Conservation (phyloP, 1,140 invertebrate species). For the Battus philenor region DNA sequence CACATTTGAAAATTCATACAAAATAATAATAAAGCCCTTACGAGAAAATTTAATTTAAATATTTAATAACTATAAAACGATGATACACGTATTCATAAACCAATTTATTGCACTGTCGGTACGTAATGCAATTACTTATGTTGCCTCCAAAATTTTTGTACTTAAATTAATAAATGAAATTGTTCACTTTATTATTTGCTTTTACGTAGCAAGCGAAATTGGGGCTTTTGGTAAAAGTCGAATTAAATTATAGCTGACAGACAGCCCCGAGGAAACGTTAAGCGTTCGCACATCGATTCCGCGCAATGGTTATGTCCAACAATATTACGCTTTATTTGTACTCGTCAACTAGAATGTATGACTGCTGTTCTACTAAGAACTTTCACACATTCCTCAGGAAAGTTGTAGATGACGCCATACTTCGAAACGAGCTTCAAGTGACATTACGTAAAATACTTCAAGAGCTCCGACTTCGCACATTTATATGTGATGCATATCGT, state of each 20-base stretch:
- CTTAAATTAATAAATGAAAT: slow-evolving; percentile 15
- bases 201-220: slow-evolving; percentile 9
- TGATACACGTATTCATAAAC: no score
- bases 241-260: slow-evolving; percentile 16
- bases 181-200: slow-evolving; percentile 13
- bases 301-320: slow-evolving; percentile 7
- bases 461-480: slow-evolving; percentile 27
- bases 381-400: slow-evolving; percentile 40
- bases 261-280: background rate
- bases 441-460: slow-evolving; percentile 40
- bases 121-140: no score
- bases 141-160: no score
- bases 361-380: slow-evolving; percentile 28
- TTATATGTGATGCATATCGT: no score
- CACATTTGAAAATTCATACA: no score
- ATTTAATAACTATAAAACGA: no score
- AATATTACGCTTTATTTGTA: slow-evolving; percentile 11
- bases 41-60: no score
- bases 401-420: slow-evolving; percentile 35
- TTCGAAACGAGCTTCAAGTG: slow-evolving; percentile 35
- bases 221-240: slow-evolving; percentile 11
- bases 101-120: no score
- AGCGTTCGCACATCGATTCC: slow-evolving; percentile 5
- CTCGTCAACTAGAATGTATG: slow-evolving; percentile 18
- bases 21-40: no score